A percentile compares a stretch with the other conserved stretches of the same genome.
Evolutionary conservation across 2,888 invertebrate species (phyloP).

Genomic region (Pseudanteris insignis): DNA sequence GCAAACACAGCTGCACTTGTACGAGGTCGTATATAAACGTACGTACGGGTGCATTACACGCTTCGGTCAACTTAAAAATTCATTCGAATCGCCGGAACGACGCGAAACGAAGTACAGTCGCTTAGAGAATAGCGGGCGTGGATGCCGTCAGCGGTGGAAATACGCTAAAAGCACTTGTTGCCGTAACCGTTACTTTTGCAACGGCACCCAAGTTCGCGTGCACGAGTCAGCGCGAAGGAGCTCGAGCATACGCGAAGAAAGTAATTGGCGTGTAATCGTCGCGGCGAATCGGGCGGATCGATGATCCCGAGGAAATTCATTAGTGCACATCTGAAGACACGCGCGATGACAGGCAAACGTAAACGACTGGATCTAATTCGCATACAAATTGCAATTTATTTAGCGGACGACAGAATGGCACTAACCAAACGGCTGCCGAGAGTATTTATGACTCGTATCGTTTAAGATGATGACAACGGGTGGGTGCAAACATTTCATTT

Average conservation of each 20-base stretch:
- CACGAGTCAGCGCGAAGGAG: conserved; percentile 10
- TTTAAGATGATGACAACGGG: conserved; percentile 25
- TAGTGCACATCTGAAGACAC: too few relatives aligned
- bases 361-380: conserved; percentile 1
- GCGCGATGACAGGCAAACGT: too few relatives aligned
- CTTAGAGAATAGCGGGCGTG: conserved; percentile 35
- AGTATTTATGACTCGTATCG: conserved; percentile 24
- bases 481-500: conserved; percentile 25
- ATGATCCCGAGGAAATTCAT: too few relatives aligned
- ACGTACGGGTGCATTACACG: background rate
- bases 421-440: conserved; percentile 12
- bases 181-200: conserved; percentile 55
- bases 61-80: conserved; percentile 33
- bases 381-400: conserved; percentile 25
- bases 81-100: conserved; percentile 26
- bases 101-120: conserved; percentile 24
- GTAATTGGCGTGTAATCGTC: conserved; percentile 14
- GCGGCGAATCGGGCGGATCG: too few relatives aligned
- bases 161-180: conserved; percentile 59
- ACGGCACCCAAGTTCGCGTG: conserved; percentile 15
- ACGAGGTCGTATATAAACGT: conserved; percentile 1
- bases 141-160: conserved; percentile 44
- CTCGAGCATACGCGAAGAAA: conserved; percentile 5
- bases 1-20: background rate
- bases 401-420: conserved; percentile 10